Conservation (phyloP, 2,888 invertebrate species). For the Serripes groenlandicus region DNA sequence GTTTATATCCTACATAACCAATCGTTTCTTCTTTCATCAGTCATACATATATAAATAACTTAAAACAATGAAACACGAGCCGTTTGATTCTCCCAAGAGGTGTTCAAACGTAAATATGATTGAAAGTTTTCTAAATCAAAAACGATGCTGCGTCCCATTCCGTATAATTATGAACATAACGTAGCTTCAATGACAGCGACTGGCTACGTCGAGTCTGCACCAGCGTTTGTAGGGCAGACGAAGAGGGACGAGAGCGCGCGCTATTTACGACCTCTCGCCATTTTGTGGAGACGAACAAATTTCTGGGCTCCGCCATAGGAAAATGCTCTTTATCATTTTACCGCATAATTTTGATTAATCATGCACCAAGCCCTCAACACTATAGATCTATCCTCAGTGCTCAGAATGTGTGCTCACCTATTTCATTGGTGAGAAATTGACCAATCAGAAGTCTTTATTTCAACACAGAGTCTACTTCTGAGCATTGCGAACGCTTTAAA, state of each 20-base stretch:
- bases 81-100: constrained; percentile 39
- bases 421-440: no score
- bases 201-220: constrained; percentile 62
- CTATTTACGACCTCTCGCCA: constrained; percentile 59
- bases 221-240: constrained; percentile 55
- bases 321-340: no score
- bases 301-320: no score
- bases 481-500: no score
- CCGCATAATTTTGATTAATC: no score
- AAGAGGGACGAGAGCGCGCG: constrained; percentile 46
- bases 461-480: no score
- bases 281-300: constrained; percentile 54
- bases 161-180: constrained; percentile 48
- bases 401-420: no score
- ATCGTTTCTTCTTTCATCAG: constrained; percentile 1
- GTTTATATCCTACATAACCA: no score
- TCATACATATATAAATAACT: constrained; percentile 15
- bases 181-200: constrained; percentile 45
- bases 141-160: constrained; percentile 50
- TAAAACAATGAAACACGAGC: constrained; percentile 33
- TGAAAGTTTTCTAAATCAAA: constrained; percentile 48
- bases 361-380: no score
- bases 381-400: no score
- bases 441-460: no score
- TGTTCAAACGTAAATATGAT: constrained; percentile 52